Conservation (phyloP, 2,113 vertebrate genomes). For the Pteruthius melanotis region DNA sequence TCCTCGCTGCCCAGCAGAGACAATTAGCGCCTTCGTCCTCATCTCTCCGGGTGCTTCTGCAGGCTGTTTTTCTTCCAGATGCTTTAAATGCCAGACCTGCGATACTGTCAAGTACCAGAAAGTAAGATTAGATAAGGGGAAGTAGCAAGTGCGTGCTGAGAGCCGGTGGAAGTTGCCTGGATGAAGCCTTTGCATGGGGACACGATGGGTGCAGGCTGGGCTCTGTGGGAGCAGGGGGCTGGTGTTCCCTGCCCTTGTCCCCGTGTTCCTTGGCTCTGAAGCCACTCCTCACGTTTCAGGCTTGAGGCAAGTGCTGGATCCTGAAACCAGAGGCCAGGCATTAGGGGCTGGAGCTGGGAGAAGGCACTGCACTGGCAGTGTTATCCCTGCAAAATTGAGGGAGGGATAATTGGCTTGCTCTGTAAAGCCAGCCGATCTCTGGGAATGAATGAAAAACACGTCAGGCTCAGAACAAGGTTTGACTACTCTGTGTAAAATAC, state of each 20-base stretch:
- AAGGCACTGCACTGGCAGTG: neutral
- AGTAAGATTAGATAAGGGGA: constrained; percentile 39
- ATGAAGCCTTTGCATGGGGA: neutral
- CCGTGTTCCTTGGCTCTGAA: neutral
- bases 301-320: neutral
- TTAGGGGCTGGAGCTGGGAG: neutral
- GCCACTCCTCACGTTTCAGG: rapidly evolving
- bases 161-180: neutral
- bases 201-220: rapidly evolving
- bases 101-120: neutral
- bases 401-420: neutral
- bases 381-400: neutral
- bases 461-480: neutral
- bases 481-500: neutral
- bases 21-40: neutral
- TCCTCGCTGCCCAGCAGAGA: neutral
- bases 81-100: constrained; percentile 7
- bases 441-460: neutral
- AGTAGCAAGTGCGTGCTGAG: neutral
- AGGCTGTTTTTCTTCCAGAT: constrained; percentile 4
- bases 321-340: neutral
- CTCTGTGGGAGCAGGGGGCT: neutral
- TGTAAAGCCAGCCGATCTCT: neutral
- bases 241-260: rapidly evolving
- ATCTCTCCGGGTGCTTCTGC: neutral